A percentile compares a stretch with the other conserved stretches of the same genome.
Evolutionary conservation across 2,888 invertebrate genomes (phyloP).

Genomic region (Lypha dubia): DNA sequence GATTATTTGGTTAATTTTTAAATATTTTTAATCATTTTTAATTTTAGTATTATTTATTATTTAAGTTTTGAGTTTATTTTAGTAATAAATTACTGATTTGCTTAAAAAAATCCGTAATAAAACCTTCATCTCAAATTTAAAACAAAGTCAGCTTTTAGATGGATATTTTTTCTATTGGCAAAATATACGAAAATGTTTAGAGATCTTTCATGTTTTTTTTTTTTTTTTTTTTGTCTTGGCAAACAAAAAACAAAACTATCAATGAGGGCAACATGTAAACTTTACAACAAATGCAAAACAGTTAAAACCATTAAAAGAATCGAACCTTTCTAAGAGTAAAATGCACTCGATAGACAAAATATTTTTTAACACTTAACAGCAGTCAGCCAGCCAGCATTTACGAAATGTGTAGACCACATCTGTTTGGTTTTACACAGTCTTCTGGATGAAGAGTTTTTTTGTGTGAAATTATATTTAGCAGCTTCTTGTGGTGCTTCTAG

Average conservation of each 20-base stretch:
- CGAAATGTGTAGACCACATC: constrained; percentile 25
- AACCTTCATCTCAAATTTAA: neutral
- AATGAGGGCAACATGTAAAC: neutral
- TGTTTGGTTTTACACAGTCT: constrained; percentile 15
- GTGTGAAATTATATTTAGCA: constrained; percentile 44
- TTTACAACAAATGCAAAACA: constrained; percentile 6
- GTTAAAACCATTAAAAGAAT: neutral
- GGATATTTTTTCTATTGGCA: neutral
- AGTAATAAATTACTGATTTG: neutral
- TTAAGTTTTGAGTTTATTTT: neutral
- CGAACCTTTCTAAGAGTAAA: constrained; percentile 13
- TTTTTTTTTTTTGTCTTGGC: too few species aligned
- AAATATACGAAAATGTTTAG: neutral
- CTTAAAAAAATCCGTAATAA: neutral
- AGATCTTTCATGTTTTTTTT: neutral
- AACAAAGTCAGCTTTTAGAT: neutral
- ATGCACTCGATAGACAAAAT: constrained; percentile 7
- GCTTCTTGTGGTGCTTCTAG: constrained; percentile 53
- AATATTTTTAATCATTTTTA: too few species aligned
- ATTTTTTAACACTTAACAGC: neutral
- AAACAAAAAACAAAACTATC: neutral
- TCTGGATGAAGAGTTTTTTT: neutral
- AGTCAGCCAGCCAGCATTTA: constrained; percentile 27
- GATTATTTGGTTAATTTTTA: too few species aligned
- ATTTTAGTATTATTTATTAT: neutral